Base-by-base conservation (phyloP, 30 jellyfish, hydroid and myxozoan species). In the Turritopsis dohrnii region DNA sequence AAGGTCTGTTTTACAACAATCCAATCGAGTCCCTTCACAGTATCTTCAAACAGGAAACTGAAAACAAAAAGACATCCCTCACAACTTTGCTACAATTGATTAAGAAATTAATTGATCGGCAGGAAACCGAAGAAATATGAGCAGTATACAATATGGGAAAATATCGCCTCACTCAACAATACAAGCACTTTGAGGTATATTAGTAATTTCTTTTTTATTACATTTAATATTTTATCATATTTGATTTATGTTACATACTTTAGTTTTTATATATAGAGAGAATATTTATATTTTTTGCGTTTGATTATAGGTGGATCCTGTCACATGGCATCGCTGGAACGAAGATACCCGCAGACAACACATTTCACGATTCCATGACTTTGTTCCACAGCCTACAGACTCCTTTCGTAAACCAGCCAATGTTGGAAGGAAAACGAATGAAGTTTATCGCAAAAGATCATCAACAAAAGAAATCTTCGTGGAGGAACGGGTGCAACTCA, bases 301-400 rank as follows among this genome's bases (percentile, higher is more conserved):
- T n/a, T 16, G 18, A 16, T 54, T 54, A 16, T n/a, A 54, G 72
- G 72, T 54, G n/a, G 72, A 54, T 18, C 72, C 72, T 54, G 72
- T 18, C n/a, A 54, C n/a, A n/a, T 54, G 72, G 72, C 72, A 54
- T 54, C 72, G 72, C 18, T 54, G 72, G 72, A n/a, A 54, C 72
- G 72, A 54, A 54, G 72, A 54, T 54, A 18, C 19, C n/a, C 72
- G 72, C 19, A 54, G 19, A 54, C 72, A 54, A n/a, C 72, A 54
- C n/a, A n/a, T 54, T 18, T 18, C 18, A 54, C 72, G n/a, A 54
- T 54, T 54, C 72, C 72, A n/a, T 54, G 72, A 18, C 18, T 54
- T 16, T 54, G 18, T n/a, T 16, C 72, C 72, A 54, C 19, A 18
- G n/a, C 19, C 21, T 18, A 23, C 19, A 60, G 73, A 60, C 21